Percentiles rank a stretch among this genome's conserved stretches.
Evolutionary conservation across 1,140 invertebrate genomes (phyloP).

Genomic region (Bombus impatiens): DNA sequence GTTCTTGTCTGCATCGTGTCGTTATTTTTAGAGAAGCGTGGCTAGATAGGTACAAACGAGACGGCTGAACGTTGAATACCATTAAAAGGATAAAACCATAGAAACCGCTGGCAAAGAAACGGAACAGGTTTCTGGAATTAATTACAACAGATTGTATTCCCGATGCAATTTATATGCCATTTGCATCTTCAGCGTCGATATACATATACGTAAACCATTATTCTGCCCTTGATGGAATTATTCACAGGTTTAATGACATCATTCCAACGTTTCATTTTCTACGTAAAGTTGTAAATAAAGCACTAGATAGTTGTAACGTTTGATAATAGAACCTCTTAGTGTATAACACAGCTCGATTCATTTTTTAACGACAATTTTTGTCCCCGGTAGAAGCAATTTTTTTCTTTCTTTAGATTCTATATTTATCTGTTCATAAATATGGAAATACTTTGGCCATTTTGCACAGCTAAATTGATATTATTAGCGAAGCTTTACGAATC

Average conservation of each 20-base stretch:
- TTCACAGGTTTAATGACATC: not conserved
- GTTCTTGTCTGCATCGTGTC: not conserved
- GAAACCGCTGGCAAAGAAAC: not conserved
- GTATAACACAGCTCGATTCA: not conserved
- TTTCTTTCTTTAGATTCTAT: not conserved
- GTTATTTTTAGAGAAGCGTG: not conserved
- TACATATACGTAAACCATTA: not conserved
- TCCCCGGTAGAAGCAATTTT: fast-evolving
- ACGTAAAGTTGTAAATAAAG: not conserved
- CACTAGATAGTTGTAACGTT: no score
- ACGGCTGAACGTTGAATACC: not conserved
- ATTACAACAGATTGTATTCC: slow-evolving; percentile 5
- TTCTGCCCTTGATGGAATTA: not conserved
- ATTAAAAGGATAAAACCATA: slow-evolving; percentile 6
- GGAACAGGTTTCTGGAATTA: slow-evolving; percentile 16
- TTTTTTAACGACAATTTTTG: not conserved
- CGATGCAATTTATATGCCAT: slow-evolving; percentile 5
- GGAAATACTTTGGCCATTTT: not conserved
- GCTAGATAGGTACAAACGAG: not conserved
- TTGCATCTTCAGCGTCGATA: not conserved
- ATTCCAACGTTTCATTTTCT: not conserved
- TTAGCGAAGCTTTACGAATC: not conserved
- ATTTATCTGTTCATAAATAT: not conserved
- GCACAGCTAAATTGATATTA: no score
- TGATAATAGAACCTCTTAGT: not conserved